Base-by-base conservation (phyloP, 2,888 invertebrate genomes). In the Danaus chrysippus region DNA sequence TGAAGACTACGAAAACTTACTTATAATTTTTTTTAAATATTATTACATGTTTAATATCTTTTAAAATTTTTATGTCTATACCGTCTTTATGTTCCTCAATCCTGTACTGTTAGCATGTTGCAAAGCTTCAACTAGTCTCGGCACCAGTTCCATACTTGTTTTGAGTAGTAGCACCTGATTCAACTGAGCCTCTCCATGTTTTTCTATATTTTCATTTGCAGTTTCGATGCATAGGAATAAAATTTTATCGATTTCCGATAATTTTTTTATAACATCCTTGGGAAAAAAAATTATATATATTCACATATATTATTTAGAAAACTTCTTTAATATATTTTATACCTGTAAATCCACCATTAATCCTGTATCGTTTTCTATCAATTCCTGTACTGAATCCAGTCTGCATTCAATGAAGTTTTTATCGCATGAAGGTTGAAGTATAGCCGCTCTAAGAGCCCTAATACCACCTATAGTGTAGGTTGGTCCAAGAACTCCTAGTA, bases 171-270 rank as follows among this genome's bases (percentile, higher is more conserved):
- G 87, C 0, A 95, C 91, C 77, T 96, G 95, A 75, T 95, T 96
- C 46, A 98, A 88, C 78, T 96, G 95, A 1, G 93, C 93, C 75
- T 97, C 96, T 0, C 96, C 94, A 23, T 81, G 71, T 69, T 84
- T 84, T 49, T 83, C 83, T 66, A 85, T 77, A 85, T 92, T 79
- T 91, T 92, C 74, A 92, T 87, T 86, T 1, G 82, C 81, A 0
- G 83, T 72, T 61, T 91, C 88, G 68, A 91, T 80, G 68, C 91
- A 91, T 8, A 92, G 75, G 5, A 94, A 91, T 13, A 97, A 85
- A 15, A 97, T 91, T 75, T 94, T 94, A 73, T 98, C 97, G n/a
- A 97, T 92, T 68, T 96, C 96, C 1, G 93, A 86, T 63, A 97
- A 91, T 72, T 94, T 93, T 66, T 92, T 92, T 54, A 96, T 80